phyloP scores from a whole-genome alignment of 2,113 vertebrate species.

The Ictalurus furcatus region DNA sequence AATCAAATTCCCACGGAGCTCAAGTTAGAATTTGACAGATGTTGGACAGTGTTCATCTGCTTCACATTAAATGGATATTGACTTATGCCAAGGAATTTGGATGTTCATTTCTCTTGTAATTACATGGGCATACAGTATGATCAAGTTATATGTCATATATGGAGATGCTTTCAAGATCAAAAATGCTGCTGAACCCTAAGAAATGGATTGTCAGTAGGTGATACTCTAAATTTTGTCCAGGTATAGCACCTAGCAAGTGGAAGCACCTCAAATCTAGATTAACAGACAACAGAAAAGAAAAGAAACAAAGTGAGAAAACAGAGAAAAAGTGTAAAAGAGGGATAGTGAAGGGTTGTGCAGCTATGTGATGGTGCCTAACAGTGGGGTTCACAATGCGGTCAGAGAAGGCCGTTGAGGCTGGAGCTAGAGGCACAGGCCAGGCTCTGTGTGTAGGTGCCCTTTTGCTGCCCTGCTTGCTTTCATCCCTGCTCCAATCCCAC shows the following conservation, averaged over 20 bases:
- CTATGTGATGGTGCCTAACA: constrained; percentile 76
- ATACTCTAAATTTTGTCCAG: background rate
- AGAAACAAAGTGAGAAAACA: constrained; percentile 12
- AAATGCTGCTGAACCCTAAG: background rate
- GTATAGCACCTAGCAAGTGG: background rate
- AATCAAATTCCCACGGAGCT: constrained; percentile 73
- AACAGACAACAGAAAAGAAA: constrained; percentile 50
- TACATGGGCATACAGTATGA: constrained; percentile 18
- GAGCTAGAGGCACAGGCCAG: constrained; percentile 82
- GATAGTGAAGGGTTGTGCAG: constrained; percentile 67
- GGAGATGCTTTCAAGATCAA: constrained; percentile 15
- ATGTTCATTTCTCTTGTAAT: constrained; percentile 40
- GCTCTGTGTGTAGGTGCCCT: constrained; percentile 87
- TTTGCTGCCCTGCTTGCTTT: constrained; percentile 82
- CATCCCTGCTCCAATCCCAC: constrained; percentile 90
- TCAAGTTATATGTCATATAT: constrained; percentile 9
- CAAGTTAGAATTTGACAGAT: constrained; percentile 63
- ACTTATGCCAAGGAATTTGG: constrained; percentile 43
- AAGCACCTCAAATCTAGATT: background rate
- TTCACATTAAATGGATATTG: constrained; percentile 55
- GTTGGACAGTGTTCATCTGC: constrained; percentile 56
- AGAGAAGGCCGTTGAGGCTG: constrained; percentile 81
- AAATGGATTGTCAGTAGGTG: background rate
- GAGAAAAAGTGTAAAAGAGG: constrained; percentile 35
- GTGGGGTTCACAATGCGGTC: constrained; percentile 77